Evolutionary conservation across 2,113 vertebrate genomes (phyloP).

Genomic region (Morone saxatilis): DNA sequence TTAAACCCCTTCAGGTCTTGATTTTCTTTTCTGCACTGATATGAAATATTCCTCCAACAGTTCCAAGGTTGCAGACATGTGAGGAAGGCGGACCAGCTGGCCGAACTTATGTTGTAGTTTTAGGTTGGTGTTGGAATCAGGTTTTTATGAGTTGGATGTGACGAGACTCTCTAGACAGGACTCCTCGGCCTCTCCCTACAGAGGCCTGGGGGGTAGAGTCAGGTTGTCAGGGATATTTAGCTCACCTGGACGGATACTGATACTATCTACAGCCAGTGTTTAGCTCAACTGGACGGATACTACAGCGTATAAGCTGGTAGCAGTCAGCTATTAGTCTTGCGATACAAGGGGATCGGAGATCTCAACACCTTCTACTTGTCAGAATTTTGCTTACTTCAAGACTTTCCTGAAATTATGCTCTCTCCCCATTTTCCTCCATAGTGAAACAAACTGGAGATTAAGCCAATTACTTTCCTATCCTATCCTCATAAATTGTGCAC

Average conservation of each 20-base stretch:
- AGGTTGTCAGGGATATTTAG: neutral
- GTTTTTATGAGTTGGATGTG: neutral
- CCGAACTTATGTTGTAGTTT: neutral
- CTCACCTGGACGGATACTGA: neutral
- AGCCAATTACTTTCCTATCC: too few relatives aligned
- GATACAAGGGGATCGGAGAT: too few relatives aligned
- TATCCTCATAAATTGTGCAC: too few relatives aligned
- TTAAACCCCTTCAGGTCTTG: neutral
- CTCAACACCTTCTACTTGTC: too few relatives aligned
- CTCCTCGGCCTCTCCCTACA: neutral
- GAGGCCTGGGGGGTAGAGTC: accelerated
- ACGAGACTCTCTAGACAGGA: neutral
- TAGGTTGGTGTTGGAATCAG: neutral
- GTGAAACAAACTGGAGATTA: too few relatives aligned
- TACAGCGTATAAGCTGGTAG: too few relatives aligned
- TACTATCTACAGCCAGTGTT: neutral
- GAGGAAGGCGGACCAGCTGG: neutral
- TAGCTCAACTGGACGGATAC: neutral
- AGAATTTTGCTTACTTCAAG: too few relatives aligned
- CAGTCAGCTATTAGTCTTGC: too few relatives aligned
- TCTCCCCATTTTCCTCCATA: too few relatives aligned
- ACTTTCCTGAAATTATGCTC: too few relatives aligned
- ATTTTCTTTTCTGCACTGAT: too few relatives aligned
- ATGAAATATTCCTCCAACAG: neutral
- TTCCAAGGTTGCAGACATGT: neutral